These are phyloP conservation scores for Tetragonula carbonaria DNA, from an alignment of 2,888 invertebrate genomes.

Conservation along the genomic window DNA sequence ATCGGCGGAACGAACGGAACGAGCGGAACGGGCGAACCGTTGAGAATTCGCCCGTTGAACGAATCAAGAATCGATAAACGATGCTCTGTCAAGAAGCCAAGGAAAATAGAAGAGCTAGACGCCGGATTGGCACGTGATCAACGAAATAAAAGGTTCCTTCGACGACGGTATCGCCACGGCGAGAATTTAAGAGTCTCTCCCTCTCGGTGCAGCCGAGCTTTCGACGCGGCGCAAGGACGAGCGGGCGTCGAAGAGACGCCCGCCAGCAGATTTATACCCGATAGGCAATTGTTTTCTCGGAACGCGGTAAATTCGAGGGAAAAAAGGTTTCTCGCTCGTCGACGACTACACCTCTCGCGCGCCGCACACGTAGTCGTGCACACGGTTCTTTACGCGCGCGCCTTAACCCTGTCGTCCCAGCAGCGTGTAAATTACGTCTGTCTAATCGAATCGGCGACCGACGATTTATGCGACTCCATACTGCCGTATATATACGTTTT, in stretches of 20 bases:
- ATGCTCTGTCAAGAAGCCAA: constrained; percentile 13
- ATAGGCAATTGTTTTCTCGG: constrained; percentile 77
- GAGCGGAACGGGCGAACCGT: constrained; percentile 1
- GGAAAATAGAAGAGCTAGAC: constrained; percentile 40
- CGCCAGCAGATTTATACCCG: constrained; percentile 71
- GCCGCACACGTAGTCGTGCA: not conserved
- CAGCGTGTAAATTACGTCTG: constrained; percentile 77
- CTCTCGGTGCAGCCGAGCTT: not conserved
- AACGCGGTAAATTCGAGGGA: constrained; percentile 67
- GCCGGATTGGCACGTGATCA: constrained; percentile 46
- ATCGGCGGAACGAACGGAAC: not conserved
- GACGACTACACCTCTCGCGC: not conserved
- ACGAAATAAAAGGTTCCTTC: constrained; percentile 58
- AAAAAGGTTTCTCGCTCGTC: constrained; percentile 27
- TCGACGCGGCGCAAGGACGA: not conserved
- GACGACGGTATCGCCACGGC: constrained; percentile 23
- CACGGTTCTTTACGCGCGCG: not conserved
- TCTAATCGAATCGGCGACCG: constrained; percentile 80
- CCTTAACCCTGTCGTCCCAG: constrained; percentile 36
- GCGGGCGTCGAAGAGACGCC: constrained; percentile 4
- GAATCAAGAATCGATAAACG: constrained; percentile 60
- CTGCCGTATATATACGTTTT: constrained; percentile 73
- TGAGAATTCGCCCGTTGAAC: constrained; percentile 25
- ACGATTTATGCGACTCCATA: constrained; percentile 81
- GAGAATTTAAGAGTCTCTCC: constrained; percentile 51